Evolutionary conservation across 2,888 invertebrate genomes (phyloP), one percentile per base, ranked within the genome.

Genomic region (Nezara viridula): DNA sequence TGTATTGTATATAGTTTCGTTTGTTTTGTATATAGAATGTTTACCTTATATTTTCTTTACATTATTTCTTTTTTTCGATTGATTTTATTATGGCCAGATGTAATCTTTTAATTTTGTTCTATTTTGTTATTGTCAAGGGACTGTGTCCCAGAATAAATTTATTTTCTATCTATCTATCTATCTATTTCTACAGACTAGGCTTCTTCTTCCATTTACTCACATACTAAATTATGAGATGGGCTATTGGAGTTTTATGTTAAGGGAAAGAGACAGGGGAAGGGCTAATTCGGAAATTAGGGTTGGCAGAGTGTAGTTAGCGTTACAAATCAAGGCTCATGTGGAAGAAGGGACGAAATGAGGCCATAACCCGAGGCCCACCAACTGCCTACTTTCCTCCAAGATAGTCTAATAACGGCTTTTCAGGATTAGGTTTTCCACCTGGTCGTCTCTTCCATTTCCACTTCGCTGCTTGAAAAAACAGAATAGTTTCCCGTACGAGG

Each of bases 331-430:
- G 37, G 66, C 66, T 37, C 66, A 73, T 73, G 66, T 73, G 66
- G 19, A 7, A 37, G 66, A 37, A 19, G 16, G 3, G 81, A 12
- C 81, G n/a, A 81, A 81, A 81, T n/a, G 81, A 81, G 81, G 44
- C 44, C 16, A 40, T 81, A 81, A 81, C 81, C 21, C 7, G 24
- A n/a, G n/a, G 44, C 44, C 32, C 81, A n/a, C 40, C 44, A 44
- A 44, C 81, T 81, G n/a, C 81, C 81, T 47, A 81, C 81, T 47
- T 81, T 81, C 81, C 81, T n/a, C 40, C 40, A 16, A 81, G 81
- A 47, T 81, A 81, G 81, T 81, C 81, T 81, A 44, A 81, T 81
- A 81, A 81, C 81, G 66, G 66, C 32, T 37, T 37, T 37, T 9
- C 32, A 12, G 66, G 66, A 73, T 73, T 73, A 73, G 66, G 32